Conservation (phyloP, 92 coral and sea anemone species). For the Porites divaricata region DNA sequence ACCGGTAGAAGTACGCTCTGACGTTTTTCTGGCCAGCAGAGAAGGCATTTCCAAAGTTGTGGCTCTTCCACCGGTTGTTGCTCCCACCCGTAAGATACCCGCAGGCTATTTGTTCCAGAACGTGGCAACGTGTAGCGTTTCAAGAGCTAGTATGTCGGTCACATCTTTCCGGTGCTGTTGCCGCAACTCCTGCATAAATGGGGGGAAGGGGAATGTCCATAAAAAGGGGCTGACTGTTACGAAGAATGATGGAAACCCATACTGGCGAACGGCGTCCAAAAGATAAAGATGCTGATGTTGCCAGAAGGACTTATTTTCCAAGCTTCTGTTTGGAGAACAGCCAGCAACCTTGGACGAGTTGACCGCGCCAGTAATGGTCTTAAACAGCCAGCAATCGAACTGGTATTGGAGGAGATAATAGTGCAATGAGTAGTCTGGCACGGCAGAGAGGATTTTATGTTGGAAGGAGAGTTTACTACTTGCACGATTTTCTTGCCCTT, state of each 20-base stretch:
- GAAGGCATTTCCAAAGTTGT: slow-evolving; percentile 24
- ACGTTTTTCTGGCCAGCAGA: not conserved
- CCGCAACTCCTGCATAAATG: slow-evolving; percentile 20
- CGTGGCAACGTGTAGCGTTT: slow-evolving; percentile 52
- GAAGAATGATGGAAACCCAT: slow-evolving; percentile 57
- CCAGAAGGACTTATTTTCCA: slow-evolving; percentile 65
- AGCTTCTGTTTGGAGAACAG: slow-evolving; percentile 45
- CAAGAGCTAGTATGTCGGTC: slow-evolving; percentile 29
- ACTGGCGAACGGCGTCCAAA: slow-evolving; percentile 60
- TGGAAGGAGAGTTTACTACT: slow-evolving; percentile 17
- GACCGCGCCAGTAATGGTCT: slow-evolving; percentile 59
- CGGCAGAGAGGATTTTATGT: not conserved
- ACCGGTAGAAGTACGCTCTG: slow-evolving; percentile 10
- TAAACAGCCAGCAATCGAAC: slow-evolving; percentile 56
- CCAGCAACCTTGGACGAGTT: not conserved
- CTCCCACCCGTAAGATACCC: slow-evolving; percentile 55
- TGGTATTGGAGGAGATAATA: slow-evolving; percentile 57
- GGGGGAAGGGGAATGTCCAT: slow-evolving; percentile 69
- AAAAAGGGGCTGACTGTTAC: slow-evolving; percentile 59
- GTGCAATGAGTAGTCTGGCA: slow-evolving; percentile 25
- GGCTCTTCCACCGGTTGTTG: slow-evolving; percentile 43
- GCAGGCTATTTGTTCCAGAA: slow-evolving; percentile 52
- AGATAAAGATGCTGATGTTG: slow-evolving; percentile 60
- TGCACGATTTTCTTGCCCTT: not conserved
- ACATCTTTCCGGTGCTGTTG: slow-evolving; percentile 20